Evolutionary conservation across 1,140 invertebrate genomes (phyloP), one percentile per base, ranked within the genome.

Genomic region (Aphelenchoides fujianensis): DNA sequence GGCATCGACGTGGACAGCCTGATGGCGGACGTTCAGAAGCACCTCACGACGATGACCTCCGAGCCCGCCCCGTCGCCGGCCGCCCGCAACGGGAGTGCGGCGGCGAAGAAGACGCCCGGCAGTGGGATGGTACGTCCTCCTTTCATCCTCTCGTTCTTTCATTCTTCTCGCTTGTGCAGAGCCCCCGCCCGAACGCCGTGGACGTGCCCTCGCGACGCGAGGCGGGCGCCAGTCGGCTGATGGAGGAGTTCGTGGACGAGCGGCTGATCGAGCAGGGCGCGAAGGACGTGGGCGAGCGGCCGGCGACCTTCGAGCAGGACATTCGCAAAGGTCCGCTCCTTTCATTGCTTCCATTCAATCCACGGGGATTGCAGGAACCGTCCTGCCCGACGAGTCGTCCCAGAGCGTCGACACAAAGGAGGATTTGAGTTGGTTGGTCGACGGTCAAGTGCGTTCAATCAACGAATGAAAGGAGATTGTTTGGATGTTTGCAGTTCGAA

Each of bases 401-500:
- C 12, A 48, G 41, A 48, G 12, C 41, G 55, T n/a, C n/a, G n/a
- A n/a, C n/a, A n/a, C n/a, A n/a, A n/a, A n/a, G n/a, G n/a, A n/a
- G 5, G 19, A 59, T 30, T 59, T 59, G 55, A 5, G 5, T 5
- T 66, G 34, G 62, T 67, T 66, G 27, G 62, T 66, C 67, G 67
- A 66, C 30, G 30, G n/a, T n/a, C n/a, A n/a, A n/a, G n/a, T n/a
- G n/a, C n/a, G n/a, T n/a, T n/a, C n/a, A n/a, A n/a, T n/a, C n/a
- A n/a, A n/a, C n/a, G n/a, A n/a, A n/a, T n/a, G n/a, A n/a, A 19
- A 67, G n/a, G 67, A 19, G 62, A 7, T 7, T 7, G 3, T 67
- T 59, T 67, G 5, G 23, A 59, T 32, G 35, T 23, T 74, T 74
- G 32, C 7, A 76, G 9, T 77, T 79, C 68, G 48, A 75, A 16